Base-by-base conservation (phyloP, 1,140 invertebrate species). In the Megalopta genalis region DNA sequence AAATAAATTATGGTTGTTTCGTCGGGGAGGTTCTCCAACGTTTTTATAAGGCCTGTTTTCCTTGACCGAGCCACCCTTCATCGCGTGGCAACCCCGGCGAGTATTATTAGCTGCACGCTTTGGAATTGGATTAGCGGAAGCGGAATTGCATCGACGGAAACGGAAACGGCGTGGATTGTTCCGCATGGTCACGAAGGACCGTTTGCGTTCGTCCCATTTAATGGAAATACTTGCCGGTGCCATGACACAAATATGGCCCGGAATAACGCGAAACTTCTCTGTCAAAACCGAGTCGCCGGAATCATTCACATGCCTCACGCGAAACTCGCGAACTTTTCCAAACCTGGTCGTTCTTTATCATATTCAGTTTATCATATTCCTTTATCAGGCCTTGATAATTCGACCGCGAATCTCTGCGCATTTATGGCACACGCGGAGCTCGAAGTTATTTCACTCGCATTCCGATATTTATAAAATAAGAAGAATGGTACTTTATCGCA, bases 41-140 rank as follows among this genome's bases (percentile, higher is more conserved):
- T 27, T 64, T 46, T 27, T 23, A 46, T 3, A 62, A 65, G 71
- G 60, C 57, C 39, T 72, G 32, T 76, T 12, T 68, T 86, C 69
- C 42, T 76, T 75, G 57, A 60, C 59, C 21, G 68, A 49, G 9
- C n/a, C 57, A 42, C 59, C 65, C 42, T 7, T 82, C 80, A 83
- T 85, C 76, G 68, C 80, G 72, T 83, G 85, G 63, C 60, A 63
- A 16, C 49, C 63, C 27, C 60, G 77, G 7, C 81, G 57, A 75
- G 83, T 81, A 83, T 86, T 85, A 86, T 86, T 86, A 86, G 57
- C 83, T 86, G 85, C 85, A 86, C 85, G 84, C 84, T 82, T 80
- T 71, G 72, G 52, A 80, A 71, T 54, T 59, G 81, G 59, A 86
- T 86, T 86, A 86, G 77, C 81, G 84, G 66, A 86, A 85, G 60